Percentiles rank a stretch among this genome's conserved stretches.
Conservation (phyloP, 2,888 invertebrate genomes). For the Cephus runcator region DNA sequence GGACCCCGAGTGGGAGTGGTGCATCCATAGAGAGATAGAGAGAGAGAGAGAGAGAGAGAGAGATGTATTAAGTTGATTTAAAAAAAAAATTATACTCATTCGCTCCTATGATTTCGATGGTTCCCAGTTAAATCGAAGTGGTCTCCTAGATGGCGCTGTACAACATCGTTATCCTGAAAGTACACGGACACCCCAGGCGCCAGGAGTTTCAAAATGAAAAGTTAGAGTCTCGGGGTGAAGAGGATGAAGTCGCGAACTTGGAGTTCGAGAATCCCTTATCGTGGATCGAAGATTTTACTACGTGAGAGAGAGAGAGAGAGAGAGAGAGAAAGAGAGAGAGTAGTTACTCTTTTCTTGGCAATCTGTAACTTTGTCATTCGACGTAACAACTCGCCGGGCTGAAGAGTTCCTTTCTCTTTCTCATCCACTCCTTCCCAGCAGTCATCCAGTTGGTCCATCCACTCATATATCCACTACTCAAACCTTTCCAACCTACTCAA, state of each 20-base stretch:
- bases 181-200: not conserved
- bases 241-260: not conserved
- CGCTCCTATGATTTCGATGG: not conserved
- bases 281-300: conserved; percentile 18
- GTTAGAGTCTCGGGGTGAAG: conserved; percentile 10
- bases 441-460: too few species aligned
- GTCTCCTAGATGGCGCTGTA: not conserved
- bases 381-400: conserved; percentile 45
- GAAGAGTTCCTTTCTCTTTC: conserved; percentile 26
- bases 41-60: too few species aligned
- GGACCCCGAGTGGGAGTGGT: not conserved
- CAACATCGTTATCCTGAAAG: not conserved
- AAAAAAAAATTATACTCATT: not conserved
- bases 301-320: conserved; percentile 8
- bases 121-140: not conserved
- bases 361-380: conserved; percentile 52
- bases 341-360: conserved; percentile 42
- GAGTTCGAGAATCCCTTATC: conserved; percentile 3
- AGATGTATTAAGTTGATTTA: not conserved
- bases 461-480: too few species aligned
- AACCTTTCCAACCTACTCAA: conserved; percentile 17
- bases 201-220: conserved; percentile 11
- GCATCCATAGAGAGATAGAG: too few species aligned
- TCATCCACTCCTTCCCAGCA: not conserved
- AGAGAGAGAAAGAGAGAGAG: not conserved